Base-by-base conservation (phyloP, 2,113 vertebrate genomes). In the Protobothrops mucrosquamatus region DNA sequence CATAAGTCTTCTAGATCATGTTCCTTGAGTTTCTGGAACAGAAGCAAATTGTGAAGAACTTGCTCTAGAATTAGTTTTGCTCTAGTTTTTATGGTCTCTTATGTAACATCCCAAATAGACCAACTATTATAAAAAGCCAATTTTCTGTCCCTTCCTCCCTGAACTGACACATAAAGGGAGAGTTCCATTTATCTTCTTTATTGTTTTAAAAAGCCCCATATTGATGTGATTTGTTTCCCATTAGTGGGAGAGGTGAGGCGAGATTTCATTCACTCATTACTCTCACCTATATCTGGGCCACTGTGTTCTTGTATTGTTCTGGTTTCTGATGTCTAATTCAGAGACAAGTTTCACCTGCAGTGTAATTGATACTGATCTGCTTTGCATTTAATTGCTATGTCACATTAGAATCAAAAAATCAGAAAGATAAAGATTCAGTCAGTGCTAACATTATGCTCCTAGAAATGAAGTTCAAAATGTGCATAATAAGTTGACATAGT, bases 381-480 rank as follows among this genome's bases (percentile, higher is more conserved):
- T 97, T 94, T 96, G 90, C 91, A 93, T 95, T 94, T 94, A 95
- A 95, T 95, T 96, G 92, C 92, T 74, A 61, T 96, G 96, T 94
- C 92, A 95, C 81, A 95, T 94, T 61, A 89, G 1, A 92, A 91
- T 94, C 85, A 94, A 34, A 95, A 95, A 93, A 88, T 22, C 54
- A 94, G 87, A 95, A 95, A 26, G 69, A 90, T 74, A 89, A 96
- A 95, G 91, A 81, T 93, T 95, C 89, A 92, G 94, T 95, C 92
- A 96, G 7, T 61, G 18, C 20, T 54, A 92, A 74, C 4, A 85
- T n/a, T 85, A 88, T 24, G 1, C 2, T 85, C 46, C n/a, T 23
- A 24, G 61, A 91, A 55, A 23, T 7, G 3, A 39, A 39, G 0
- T 74, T 15, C 26, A 55, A 9, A 10, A 34, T 26, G 1, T 94